Base-by-base conservation (phyloP, 2,888 invertebrate genomes). In the Calameuta pallipes region DNA sequence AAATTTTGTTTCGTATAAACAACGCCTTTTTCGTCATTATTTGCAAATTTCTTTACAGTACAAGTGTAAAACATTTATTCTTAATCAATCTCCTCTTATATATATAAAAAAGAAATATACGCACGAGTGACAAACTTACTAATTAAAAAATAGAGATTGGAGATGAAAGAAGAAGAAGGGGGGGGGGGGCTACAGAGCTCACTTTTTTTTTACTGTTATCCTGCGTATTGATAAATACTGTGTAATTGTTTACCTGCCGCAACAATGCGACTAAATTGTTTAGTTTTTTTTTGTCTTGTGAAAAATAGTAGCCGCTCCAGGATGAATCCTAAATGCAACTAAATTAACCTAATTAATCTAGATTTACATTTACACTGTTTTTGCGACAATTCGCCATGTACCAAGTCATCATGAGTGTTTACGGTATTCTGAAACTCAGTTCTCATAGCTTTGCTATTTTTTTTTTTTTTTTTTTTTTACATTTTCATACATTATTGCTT, bases 41-140 rank as follows among this genome's bases (percentile, higher is more conserved):
- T 85, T 83, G 85, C 84, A 87, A 83, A 84, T 82, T 80, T 85
- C 80, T 86, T 84, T 85, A 86, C 87, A 85, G 83, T 83, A 83
- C 85, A 81, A 84, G 83, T 86, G 86, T 86, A 87, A 88, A 88
- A 88, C 85, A 86, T 87, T 85, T 87, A 87, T 86, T 84, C 82
- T 83, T 82, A 84, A 83, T 82, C 83, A 84, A 83, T 82, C 81
- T 81, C 80, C 86, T 78, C 69, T 83, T 85, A 80, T 76, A 33
- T 76, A 69, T 84, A 83, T 81, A 82, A 79, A 77, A 83, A 83
- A 80, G 77, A 85, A 83, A 82, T 79, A 80, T 83, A 81, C 73
- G 34, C 69, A 68, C 79, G 79, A 78, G 70, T 71, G 76, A 76
- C 70, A 79, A 74, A 69, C 79, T 79, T 79, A 79, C 31, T 73